A percentile compares a stretch with the other conserved stretches of the same genome.
Conservation (phyloP, 2,797 vertebrate species). For the Natrix natrix region DNA sequence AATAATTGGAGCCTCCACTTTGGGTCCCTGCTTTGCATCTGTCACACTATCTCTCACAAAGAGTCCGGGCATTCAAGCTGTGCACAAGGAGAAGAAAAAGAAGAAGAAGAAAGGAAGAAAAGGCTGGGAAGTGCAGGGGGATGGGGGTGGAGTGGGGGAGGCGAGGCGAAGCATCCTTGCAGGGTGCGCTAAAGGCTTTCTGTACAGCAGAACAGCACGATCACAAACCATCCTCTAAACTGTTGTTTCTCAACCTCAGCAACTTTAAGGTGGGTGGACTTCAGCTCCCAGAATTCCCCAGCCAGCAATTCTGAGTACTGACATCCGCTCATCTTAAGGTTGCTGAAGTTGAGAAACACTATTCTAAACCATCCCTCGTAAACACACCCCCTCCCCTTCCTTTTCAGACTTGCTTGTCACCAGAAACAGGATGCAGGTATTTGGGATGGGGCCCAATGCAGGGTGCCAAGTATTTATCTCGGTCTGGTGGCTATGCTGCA, state of each 20-base stretch:
- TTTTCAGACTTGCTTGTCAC: neutral
- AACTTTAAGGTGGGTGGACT: neutral
- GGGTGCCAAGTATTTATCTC: neutral
- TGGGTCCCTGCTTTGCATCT: slow-evolving; percentile 53
- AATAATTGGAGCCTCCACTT: slow-evolving; percentile 55
- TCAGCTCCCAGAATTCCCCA: neutral
- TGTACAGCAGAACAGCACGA: neutral
- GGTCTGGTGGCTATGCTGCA: neutral
- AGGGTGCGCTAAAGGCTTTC: neutral
- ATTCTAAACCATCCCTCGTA: neutral
- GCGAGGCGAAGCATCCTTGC: neutral
- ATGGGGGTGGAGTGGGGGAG: neutral
- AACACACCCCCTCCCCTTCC: neutral
- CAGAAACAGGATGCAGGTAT: neutral
- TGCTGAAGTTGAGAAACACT: neutral
- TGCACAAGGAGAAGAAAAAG: neutral
- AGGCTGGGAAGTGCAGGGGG: neutral
- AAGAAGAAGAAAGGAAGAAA: neutral
- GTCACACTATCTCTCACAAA: neutral
- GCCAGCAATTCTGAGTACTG: neutral
- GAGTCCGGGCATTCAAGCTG: neutral
- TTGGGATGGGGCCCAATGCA: neutral
- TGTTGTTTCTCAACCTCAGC: neutral
- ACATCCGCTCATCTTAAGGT: neutral
- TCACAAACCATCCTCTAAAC: neutral